Evolutionary conservation across 2,797 vertebrate species (phyloP), one percentile per base, ranked within the genome.

Genomic region (Chloroceryle amazona): DNA sequence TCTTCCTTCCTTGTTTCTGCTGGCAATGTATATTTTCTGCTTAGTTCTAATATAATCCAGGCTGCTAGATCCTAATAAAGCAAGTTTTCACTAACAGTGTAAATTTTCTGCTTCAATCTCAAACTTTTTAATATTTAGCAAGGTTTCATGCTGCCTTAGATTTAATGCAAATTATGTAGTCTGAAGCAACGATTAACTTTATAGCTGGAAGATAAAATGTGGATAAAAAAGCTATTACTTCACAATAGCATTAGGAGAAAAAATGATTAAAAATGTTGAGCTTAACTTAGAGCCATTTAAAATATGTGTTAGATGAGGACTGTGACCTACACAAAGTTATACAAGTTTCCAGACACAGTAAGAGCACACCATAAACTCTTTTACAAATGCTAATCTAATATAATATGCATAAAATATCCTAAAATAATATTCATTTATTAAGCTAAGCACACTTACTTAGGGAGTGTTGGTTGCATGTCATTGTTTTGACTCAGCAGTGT

Each of bases 51-150:
- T 2, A 9, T 46, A 87, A 82, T 33, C 8, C 57, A 73, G 49
- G 12, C 44, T 87, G 7, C 41, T 75, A 74, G 13, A 17, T 71
- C 79, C 44, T 93, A 94, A 94, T 86, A 91, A 91, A 86, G 65
- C 19, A 85, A 65, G 31, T 82, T 63, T 83, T 86, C 71, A 89
- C 67, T 82, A 96, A 88, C n/a, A 76, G 84, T 54, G 61, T 87
- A 74, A 80, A 91, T 92, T 86, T 93, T 94, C 73, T 87, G 65
- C 42, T 93, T 94, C 81, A 37, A 11, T 72, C 41, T 81, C 54
- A 75, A 92, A 86, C 31, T 78, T 33, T 80, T 94, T 82, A 90
- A 93, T 94, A 97, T 93, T 95, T 86, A 96, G 61, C 76, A 90
- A 35, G 8, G 42, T 83, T 89, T 88, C 58, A 82, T 35, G 23